Conservation (phyloP, 2,888 invertebrate genomes). For the Drosophila austrosaltans region DNA sequence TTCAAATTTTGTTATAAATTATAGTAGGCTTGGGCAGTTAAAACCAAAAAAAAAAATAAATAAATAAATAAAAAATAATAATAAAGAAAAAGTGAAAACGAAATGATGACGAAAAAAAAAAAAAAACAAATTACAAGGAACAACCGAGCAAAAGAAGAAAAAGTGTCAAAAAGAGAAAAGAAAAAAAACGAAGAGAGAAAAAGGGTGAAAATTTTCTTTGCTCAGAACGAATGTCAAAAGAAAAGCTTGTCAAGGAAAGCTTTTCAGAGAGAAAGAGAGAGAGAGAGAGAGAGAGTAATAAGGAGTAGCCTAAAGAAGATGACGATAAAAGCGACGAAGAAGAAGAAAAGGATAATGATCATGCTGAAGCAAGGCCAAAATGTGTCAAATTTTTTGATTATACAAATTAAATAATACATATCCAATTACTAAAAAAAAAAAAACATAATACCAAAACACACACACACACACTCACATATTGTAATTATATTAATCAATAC, state of each 20-base stretch:
- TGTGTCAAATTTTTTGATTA: conserved; percentile 57
- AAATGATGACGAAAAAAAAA: not conserved
- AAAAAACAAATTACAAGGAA: not conserved
- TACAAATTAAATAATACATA: conserved; percentile 60
- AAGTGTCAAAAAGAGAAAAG: not conserved
- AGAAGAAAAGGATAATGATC: not conserved
- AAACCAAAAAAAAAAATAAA: conserved; percentile 47
- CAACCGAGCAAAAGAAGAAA: not conserved
- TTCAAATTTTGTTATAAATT: conserved; percentile 53
- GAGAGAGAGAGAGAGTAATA: not conserved
- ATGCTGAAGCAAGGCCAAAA: conserved; percentile 15
- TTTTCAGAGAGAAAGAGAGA: not conserved
- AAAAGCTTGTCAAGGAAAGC: not conserved
- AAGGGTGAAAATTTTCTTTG: not conserved
- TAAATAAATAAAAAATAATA: conserved; percentile 20
- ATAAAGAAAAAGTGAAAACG: conserved; percentile 13
- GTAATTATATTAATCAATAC: conserved; percentile 35
- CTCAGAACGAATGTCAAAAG: not conserved
- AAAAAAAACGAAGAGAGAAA: not conserved
- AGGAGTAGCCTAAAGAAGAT: not conserved
- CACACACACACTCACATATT: conserved; percentile 45
- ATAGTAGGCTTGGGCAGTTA: conserved; percentile 65
- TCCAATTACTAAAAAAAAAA: conserved; percentile 41
- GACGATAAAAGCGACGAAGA: not conserved
- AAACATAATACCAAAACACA: conserved; percentile 51